Conservation (phyloP, 2,888 invertebrate genomes). For the Julus scandinavius region DNA sequence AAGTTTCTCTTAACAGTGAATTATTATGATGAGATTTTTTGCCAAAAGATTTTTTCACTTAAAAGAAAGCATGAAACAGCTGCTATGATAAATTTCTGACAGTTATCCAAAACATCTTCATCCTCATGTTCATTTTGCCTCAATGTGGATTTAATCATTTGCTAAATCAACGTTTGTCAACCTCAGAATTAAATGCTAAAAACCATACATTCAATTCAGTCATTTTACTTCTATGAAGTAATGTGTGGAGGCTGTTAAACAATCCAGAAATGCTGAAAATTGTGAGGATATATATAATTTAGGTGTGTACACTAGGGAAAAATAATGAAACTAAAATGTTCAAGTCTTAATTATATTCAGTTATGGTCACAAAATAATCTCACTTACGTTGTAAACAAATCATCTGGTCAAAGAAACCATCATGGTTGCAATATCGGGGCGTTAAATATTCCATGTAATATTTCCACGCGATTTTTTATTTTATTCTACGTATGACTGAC, state of each 20-base stretch:
- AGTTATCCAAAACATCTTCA: background rate
- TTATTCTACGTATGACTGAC: background rate
- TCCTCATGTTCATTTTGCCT: background rate
- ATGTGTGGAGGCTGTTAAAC: background rate
- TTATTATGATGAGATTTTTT: background rate
- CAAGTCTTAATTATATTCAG: background rate
- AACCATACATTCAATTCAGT: background rate
- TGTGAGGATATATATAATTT: background rate
- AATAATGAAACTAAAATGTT: background rate
- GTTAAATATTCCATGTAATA: background rate
- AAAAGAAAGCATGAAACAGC: background rate
- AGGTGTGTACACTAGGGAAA: background rate
- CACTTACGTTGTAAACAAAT: background rate
- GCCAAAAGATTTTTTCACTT: background rate
- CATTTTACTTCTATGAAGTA: constrained; percentile 1
- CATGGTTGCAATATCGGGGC: background rate
- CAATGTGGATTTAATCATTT: background rate
- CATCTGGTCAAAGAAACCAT: background rate
- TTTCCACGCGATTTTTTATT: background rate
- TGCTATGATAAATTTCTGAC: background rate
- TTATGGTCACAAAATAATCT: background rate
- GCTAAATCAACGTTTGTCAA: background rate
- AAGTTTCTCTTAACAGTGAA: background rate
- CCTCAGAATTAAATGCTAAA: background rate
- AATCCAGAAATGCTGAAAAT: background rate